Conservation (phyloP, 2,113 vertebrate species). For the Larimichthys crocea region DNA sequence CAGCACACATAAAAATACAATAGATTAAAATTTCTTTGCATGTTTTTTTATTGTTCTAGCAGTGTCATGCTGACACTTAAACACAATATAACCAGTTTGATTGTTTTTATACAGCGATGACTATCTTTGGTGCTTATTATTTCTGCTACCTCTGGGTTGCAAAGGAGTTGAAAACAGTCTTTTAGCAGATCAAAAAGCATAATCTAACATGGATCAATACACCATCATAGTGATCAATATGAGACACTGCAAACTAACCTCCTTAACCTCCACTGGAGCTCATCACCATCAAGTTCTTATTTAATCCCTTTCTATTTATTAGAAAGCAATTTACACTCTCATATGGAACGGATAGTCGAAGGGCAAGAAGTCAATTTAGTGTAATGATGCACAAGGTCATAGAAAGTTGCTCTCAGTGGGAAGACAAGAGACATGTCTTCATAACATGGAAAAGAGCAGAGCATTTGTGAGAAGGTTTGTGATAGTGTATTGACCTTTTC, state of each 20-base stretch:
- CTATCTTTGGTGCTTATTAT: conserved; percentile 19
- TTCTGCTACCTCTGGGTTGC: neutral
- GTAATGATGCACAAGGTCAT: conserved; percentile 42
- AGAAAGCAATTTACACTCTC: conserved; percentile 56
- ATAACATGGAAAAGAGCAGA: conserved; percentile 19
- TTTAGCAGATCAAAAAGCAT: conserved; percentile 54
- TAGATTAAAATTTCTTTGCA: conserved; percentile 2
- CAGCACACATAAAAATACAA: neutral
- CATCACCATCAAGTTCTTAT: conserved; percentile 41
- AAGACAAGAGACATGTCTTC: conserved; percentile 14
- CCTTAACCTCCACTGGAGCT: conserved; percentile 41
- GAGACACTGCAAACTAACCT: conserved; percentile 46
- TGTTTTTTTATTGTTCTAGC: conserved; percentile 4
- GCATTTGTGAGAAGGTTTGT: conserved; percentile 8
- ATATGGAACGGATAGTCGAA: conserved; percentile 41
- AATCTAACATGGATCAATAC: conserved; percentile 54
- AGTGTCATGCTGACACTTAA: conserved; percentile 15
- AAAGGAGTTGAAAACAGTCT: conserved; percentile 23
- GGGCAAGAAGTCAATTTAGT: conserved; percentile 15
- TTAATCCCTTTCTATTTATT: conserved; percentile 49
- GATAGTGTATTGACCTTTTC: conserved; percentile 17
- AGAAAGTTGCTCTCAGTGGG: conserved; percentile 17
- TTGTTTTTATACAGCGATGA: conserved; percentile 27
- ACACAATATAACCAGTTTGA: conserved; percentile 40
- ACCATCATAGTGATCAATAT: conserved; percentile 60